Base-by-base conservation (phyloP, 2,113 vertebrate genomes). In the Leptobrachium ailaonicum region DNA sequence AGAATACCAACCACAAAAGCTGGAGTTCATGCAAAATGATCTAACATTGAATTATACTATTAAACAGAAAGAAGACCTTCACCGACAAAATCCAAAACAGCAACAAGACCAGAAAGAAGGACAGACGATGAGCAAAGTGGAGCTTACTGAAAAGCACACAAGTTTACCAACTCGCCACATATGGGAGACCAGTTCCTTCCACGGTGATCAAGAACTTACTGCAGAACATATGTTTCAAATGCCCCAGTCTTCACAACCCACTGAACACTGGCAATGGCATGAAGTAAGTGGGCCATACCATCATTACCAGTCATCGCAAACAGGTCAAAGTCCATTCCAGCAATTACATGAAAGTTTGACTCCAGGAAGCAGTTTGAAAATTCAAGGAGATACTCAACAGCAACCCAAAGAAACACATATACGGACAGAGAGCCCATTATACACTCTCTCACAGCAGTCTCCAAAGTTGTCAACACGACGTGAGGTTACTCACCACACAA, bases 381-480 rank as follows among this genome's bases (percentile, higher is more conserved):
- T 32, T 44, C 41, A 69, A 9, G 66, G 43, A 32, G 2, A 11
- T 10, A 10, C n/a, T 20, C 41, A 13, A 12, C 71, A 69, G 41
- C 41, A 13, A 12, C 71, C 58, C 32, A 66, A 67, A 8, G 13
- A 11, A 4, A 14, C 11, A 44, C 53, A 2, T 8, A 32, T 1
- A 7, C 41, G 2, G 2, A 6, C 32, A 7, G 41, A 69, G 2
- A 68, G 44, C 44, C 66, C 75, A 12, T 6, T 77, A 1, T 77
- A 77, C 12, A 9, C 47, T 6, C 75, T 77, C 12, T 44, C 50
- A 43, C 66, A 58, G 53, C 75, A 77, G 41, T 69, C 66, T 2
- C 75, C 75, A 45, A 69, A 56, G 45, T 10, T 77, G 4, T n/a
- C 32, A 41, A 69, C 47, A 6, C 41, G 53, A 4, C 47, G 13